These are phyloP conservation scores for Bombyx huttoni DNA, from an alignment of 2,888 invertebrate genomes.

Conservation along the genomic window DNA sequence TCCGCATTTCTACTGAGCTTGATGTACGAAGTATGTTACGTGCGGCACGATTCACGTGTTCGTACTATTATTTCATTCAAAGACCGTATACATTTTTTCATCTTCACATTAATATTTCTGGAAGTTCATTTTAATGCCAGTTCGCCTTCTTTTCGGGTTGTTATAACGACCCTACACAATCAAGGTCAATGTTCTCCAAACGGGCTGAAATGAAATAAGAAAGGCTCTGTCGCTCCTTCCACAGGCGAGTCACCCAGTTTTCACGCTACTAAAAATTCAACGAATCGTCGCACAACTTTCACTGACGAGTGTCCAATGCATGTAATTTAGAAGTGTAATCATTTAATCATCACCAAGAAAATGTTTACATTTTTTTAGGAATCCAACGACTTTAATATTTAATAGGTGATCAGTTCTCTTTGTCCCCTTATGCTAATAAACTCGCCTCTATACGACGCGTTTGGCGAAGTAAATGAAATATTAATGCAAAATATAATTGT, in stretches of 20 bases:
- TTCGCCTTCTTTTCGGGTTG: too few species aligned
- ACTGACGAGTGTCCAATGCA: constrained; percentile 40
- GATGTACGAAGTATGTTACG: constrained; percentile 61
- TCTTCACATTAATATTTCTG: background rate
- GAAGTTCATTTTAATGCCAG: background rate
- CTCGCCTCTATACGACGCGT: constrained; percentile 20
- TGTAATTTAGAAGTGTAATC: constrained; percentile 14
- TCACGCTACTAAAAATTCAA: constrained; percentile 63
- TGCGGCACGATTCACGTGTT: constrained; percentile 25
- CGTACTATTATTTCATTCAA: background rate
- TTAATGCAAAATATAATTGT: constrained; percentile 69
- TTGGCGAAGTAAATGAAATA: constrained; percentile 59
- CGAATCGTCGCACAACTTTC: constrained; percentile 66
- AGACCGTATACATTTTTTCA: background rate
- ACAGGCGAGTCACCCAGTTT: constrained; percentile 60
- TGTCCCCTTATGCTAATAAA: too few species aligned
- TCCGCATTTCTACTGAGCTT: constrained; percentile 69
- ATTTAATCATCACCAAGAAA: background rate
- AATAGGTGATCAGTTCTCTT: too few species aligned
- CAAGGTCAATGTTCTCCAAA: constrained; percentile 51
- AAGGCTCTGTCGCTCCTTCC: constrained; percentile 50
- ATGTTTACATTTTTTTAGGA: background rate
- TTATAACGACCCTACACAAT: constrained; percentile 11
- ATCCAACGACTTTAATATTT: background rate
- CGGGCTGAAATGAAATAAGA: constrained; percentile 58